Conservation (phyloP, 2,113 vertebrate genomes). For the Hepsetus odoe region DNA sequence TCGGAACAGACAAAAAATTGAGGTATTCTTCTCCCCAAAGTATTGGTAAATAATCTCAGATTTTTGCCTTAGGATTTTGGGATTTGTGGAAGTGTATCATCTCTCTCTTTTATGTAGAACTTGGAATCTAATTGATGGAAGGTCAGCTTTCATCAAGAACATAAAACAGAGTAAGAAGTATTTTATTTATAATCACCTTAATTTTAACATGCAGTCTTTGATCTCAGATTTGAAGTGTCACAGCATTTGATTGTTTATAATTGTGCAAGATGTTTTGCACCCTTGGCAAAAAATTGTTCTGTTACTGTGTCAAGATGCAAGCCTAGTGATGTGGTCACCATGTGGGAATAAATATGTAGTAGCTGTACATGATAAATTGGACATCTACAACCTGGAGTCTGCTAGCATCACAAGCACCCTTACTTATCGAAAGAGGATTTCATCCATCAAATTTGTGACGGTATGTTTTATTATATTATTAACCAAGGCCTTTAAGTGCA, state of each 20-base stretch:
- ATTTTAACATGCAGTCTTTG: too few relatives aligned
- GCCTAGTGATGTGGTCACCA: conserved; percentile 93
- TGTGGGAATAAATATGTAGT: conserved; percentile 85
- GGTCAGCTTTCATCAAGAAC: conserved; percentile 96
- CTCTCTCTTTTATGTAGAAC: conserved; percentile 75
- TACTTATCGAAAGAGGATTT: conserved; percentile 83
- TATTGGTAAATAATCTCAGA: too few relatives aligned
- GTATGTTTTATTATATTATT: conserved; percentile 64
- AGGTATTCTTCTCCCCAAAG: conserved; percentile 74
- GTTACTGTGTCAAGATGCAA: conserved; percentile 76
- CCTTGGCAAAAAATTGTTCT: background rate
- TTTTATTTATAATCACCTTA: background rate
- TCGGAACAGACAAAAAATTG: conserved; percentile 93
- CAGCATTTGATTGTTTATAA: background rate
- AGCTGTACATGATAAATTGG: conserved; percentile 77
- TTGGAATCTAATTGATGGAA: conserved; percentile 94
- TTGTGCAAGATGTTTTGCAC: too few relatives aligned
- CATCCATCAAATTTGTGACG: conserved; percentile 86
- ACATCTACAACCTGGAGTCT: conserved; percentile 85
- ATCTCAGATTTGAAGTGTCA: background rate
- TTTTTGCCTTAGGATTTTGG: background rate
- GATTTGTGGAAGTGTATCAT: background rate
- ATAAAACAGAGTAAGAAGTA: conserved; percentile 90
- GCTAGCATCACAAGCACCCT: conserved; percentile 83
- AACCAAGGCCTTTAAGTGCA: too few relatives aligned